Evolutionary conservation across 2,113 vertebrate species (phyloP).

Genomic region (Illadopsis cleaveri): DNA sequence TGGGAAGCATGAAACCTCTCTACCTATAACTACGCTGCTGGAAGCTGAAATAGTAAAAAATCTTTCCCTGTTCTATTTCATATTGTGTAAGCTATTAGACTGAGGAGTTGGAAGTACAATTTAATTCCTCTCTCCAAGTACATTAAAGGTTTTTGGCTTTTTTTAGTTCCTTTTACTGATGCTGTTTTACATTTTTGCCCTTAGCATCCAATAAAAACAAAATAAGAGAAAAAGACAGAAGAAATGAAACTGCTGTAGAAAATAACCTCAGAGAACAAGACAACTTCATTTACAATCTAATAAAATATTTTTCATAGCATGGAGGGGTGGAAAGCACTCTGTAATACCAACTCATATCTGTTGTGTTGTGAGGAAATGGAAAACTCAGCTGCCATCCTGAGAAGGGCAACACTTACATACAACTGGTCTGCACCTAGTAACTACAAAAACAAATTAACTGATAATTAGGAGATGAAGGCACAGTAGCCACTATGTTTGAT

Average conservation of each 20-base stretch:
- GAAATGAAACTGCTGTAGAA: slow-evolving; percentile 31
- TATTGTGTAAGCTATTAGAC: neutral
- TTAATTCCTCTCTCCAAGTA: slow-evolving; percentile 20
- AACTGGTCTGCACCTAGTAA: neutral
- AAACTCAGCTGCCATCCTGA: neutral
- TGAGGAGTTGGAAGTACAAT: neutral
- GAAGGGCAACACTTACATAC: neutral
- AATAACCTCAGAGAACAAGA: slow-evolving; percentile 20
- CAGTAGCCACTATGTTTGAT: neutral
- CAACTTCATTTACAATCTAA: slow-evolving; percentile 51
- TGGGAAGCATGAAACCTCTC: neutral
- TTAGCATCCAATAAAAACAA: slow-evolving; percentile 51
- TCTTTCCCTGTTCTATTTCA: neutral
- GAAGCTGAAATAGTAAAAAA: neutral
- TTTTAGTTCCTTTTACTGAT: neutral
- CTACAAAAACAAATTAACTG: neutral
- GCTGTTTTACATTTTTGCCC: slow-evolving; percentile 37
- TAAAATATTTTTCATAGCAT: slow-evolving; percentile 16
- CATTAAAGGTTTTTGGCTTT: neutral
- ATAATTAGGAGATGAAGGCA: neutral
- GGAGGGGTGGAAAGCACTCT: neutral
- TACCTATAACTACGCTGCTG: neutral
- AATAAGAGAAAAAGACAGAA: slow-evolving; percentile 11
- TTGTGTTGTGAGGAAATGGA: neutral
- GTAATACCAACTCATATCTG: neutral